Base-by-base conservation (phyloP, 64 coral and sea anemone genomes). In the Montipora foliosa region DNA sequence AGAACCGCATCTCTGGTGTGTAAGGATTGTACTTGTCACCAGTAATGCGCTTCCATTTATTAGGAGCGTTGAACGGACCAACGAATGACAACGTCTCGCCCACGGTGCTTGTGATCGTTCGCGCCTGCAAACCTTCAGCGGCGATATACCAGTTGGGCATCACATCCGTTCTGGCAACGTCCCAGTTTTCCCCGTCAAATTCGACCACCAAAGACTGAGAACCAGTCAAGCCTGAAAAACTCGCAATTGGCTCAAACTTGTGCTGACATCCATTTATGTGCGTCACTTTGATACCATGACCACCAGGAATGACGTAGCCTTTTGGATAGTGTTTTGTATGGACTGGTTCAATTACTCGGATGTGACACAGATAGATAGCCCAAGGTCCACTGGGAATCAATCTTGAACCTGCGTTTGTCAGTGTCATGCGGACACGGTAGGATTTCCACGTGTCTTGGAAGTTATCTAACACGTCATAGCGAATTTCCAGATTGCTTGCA, bases 141-240 rank as follows among this genome's bases (percentile, higher is more conserved):
- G 93, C 95, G 60, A 97, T 90, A 80, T 94, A 97, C 82, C 90
- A 92, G 66, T 97, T 97, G 3, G 95, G 95, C 95, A 97, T 97
- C 47, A 97, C 93, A 80, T 97, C 95, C 67, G 95, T 97, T 66
- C 81, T 88, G 69, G 95, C 95, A 1, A 97, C 92, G 13, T 93
- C 89, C 95, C 95, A 97, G 89, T 78, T 70, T 72, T 97, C 95
- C 4, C 92, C 87, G 52, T 97, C 94, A 44, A 97, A 94, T 29
- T 82, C 49, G 21, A 98, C 82, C 75, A 82, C 19, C 48, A 90
- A 46, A 80, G 84, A 79, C 77, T 89, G 66, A 49, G 80, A 87
- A 47, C 93, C 77, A 80, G 8, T 49, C 61, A 98, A 76, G 9
- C 90, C 89, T 44, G 90, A 75, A 64, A 98, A 98, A 51, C 83